Evolutionary conservation across 2,888 invertebrate species (phyloP).

Genomic region (Panzeria rudis): DNA sequence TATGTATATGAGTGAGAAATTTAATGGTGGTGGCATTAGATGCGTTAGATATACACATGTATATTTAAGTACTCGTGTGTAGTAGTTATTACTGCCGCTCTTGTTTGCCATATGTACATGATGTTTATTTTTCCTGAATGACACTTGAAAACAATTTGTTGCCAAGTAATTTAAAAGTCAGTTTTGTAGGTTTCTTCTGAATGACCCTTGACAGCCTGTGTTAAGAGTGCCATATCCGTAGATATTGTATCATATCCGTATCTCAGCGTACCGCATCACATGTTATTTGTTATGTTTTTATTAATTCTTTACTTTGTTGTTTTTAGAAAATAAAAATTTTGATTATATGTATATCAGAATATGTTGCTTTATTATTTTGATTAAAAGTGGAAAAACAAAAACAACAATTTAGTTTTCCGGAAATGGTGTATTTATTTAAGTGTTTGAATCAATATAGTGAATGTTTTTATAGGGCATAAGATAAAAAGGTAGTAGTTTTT

Average conservation of each 20-base stretch:
- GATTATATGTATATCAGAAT: slow-evolving; percentile 9
- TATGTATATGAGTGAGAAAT: background rate
- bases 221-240: slow-evolving; percentile 7
- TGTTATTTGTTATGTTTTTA: slow-evolving; percentile 51
- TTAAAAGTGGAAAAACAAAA: slow-evolving; percentile 17
- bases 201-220: slow-evolving; percentile 68
- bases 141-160: slow-evolving; percentile 74
- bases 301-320: slow-evolving; percentile 35
- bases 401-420: slow-evolving; percentile 19
- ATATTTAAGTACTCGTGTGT: background rate
- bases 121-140: slow-evolving; percentile 31
- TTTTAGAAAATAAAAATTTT: background rate
- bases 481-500: slow-evolving; percentile 25
- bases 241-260: slow-evolving; percentile 33
- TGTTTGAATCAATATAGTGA: slow-evolving; percentile 2
- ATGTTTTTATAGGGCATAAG: background rate
- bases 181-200: slow-evolving; percentile 45
- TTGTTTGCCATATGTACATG: slow-evolving; percentile 14
- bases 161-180: slow-evolving; percentile 71
- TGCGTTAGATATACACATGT: background rate
- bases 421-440: slow-evolving; percentile 45
- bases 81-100: slow-evolving; percentile 22
- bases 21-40: slow-evolving; percentile 27
- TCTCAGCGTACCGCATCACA: slow-evolving; percentile 7
- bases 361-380: slow-evolving; percentile 8